These are phyloP conservation scores for Pseudorhiza aurosa DNA, from an alignment of 30 jellyfish, hydroid and myxozoan species.

Conservation along the genomic window DNA sequence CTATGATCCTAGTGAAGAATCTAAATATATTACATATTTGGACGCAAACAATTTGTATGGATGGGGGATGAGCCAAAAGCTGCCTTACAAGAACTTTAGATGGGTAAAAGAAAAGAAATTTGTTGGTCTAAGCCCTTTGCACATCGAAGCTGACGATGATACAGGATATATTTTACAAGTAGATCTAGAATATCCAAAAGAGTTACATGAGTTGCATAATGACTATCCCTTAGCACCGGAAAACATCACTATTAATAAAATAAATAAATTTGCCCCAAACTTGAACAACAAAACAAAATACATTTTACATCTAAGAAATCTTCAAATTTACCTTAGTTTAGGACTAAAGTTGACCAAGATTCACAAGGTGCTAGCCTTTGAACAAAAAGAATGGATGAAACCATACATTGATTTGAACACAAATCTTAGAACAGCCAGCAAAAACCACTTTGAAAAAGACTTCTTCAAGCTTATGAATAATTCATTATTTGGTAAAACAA, in stretches of 20 bases:
- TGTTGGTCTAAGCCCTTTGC: not conserved
- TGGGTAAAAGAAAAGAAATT: constrained; percentile 59
- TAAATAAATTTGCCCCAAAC: constrained; percentile 59
- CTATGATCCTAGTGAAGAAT: constrained; percentile 16
- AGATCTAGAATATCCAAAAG: constrained; percentile 64
- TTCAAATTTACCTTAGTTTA: constrained; percentile 34
- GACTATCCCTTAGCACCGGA: constrained; percentile 83
- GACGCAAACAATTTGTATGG: constrained; percentile 83
- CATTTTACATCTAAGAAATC: constrained; percentile 46
- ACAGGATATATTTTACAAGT: constrained; percentile 58
- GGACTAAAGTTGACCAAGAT: constrained; percentile 41
- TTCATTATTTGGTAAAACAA: constrained; percentile 68
- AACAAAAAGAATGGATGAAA: constrained; percentile 58
- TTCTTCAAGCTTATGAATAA: constrained; percentile 68
- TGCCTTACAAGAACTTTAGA: constrained; percentile 70
- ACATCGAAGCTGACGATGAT: not conserved
- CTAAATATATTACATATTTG: constrained; percentile 52
- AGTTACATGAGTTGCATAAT: constrained; percentile 65
- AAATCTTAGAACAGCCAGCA: not conserved
- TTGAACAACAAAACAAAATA: constrained; percentile 49
- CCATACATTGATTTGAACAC: constrained; percentile 70
- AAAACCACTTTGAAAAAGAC: constrained; percentile 82
- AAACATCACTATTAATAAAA: too few species aligned
- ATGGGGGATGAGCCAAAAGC: constrained; percentile 81
- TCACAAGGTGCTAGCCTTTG: constrained; percentile 59